Evolutionary conservation across 2,797 vertebrate genomes (phyloP).

Genomic region (Argentina silus): DNA sequence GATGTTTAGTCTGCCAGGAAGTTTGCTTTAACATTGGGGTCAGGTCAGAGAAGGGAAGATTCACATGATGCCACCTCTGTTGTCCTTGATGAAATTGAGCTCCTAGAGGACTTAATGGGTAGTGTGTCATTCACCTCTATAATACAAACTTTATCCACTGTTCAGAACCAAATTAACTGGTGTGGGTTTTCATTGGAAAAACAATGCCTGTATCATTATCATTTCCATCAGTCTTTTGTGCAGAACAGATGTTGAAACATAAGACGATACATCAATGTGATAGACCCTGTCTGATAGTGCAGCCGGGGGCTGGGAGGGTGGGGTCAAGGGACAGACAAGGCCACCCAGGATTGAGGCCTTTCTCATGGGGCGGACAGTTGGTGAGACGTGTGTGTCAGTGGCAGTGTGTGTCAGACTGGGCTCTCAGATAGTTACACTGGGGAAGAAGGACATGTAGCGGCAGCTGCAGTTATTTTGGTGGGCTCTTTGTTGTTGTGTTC

Average conservation of each 20-base stretch:
- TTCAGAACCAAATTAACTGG: neutral
- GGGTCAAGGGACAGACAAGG: slow-evolving; percentile 23
- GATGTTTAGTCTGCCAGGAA: slow-evolving; percentile 18
- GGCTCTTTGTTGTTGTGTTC: slow-evolving; percentile 57
- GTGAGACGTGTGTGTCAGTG: slow-evolving; percentile 35
- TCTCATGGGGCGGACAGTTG: slow-evolving; percentile 34
- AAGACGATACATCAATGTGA: slow-evolving; percentile 54
- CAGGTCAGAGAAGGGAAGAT: slow-evolving; percentile 6
- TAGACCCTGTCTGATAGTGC: slow-evolving; percentile 29
- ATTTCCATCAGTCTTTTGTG: slow-evolving; percentile 15
- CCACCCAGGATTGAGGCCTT: slow-evolving; percentile 57
- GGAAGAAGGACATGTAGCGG: slow-evolving; percentile 53
- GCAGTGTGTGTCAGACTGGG: slow-evolving; percentile 5
- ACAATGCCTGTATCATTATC: slow-evolving; percentile 25
- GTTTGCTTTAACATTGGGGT: slow-evolving; percentile 18
- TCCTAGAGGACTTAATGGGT: neutral
- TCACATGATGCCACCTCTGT: slow-evolving; percentile 10
- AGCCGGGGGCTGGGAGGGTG: slow-evolving; percentile 17
- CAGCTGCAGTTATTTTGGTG: slow-evolving; percentile 79
- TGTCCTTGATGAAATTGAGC: slow-evolving; percentile 11
- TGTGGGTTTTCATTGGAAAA: neutral
- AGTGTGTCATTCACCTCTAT: no score
- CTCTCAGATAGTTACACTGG: slow-evolving; percentile 47
- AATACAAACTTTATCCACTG: neutral
- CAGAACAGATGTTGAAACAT: slow-evolving; percentile 59